Evolutionary conservation across 2,888 invertebrate genomes (phyloP).

Genomic region (Eupithecia vulgata): DNA sequence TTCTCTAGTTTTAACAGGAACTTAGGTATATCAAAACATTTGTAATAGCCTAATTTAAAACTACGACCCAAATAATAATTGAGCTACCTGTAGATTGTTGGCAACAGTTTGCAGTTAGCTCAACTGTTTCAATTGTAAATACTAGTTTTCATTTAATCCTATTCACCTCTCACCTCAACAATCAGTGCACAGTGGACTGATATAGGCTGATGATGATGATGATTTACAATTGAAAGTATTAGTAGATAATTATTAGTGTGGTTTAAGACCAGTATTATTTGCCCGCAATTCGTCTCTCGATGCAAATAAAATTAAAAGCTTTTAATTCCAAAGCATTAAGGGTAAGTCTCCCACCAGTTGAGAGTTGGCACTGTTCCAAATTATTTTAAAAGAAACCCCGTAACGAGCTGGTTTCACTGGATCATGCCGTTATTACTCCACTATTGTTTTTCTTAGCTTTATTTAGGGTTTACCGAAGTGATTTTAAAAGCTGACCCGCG

Average conservation of each 20-base stretch:
- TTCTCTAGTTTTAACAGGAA: conserved; percentile 45
- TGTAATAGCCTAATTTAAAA: conserved; percentile 24
- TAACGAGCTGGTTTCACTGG: conserved; percentile 66
- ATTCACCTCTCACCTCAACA: too few relatives aligned
- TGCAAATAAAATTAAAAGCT: conserved; percentile 61
- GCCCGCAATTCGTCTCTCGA: neutral
- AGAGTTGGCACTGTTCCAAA: conserved; percentile 75
- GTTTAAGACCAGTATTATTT: neutral
- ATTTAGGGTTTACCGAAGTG: conserved; percentile 42
- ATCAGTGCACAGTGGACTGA: too few relatives aligned
- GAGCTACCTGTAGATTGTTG: too few relatives aligned
- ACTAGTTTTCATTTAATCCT: too few relatives aligned
- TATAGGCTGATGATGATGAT: too few relatives aligned
- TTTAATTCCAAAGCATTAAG: conserved; percentile 68
- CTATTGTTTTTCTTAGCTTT: conserved; percentile 51
- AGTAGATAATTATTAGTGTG: too few relatives aligned
- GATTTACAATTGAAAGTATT: too few relatives aligned
- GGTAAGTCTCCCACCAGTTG: conserved; percentile 79
- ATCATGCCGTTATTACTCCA: conserved; percentile 59
- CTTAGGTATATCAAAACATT: conserved; percentile 27
- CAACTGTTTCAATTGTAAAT: too few relatives aligned
- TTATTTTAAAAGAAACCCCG: conserved; percentile 75
- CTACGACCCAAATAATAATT: neutral
- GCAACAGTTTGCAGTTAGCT: too few relatives aligned
- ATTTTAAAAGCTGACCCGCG: conserved; percentile 35